Evolutionary conservation across 1,140 invertebrate genomes (phyloP).

Genomic region (Venturia canescens): DNA sequence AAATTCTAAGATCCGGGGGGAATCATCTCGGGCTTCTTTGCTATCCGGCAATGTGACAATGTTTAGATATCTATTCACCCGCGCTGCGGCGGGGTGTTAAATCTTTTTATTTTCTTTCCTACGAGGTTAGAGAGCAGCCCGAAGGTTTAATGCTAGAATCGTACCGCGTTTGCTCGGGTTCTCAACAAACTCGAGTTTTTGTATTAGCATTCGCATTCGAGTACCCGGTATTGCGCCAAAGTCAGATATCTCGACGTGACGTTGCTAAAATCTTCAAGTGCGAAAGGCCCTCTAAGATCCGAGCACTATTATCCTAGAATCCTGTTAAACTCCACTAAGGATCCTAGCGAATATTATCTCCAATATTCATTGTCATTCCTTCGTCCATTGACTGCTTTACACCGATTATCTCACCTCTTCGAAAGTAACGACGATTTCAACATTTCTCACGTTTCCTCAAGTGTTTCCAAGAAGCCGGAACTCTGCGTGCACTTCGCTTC

Average conservation of each 20-base stretch:
- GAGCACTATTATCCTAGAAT: background rate
- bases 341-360: background rate
- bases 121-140: background rate
- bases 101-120: background rate
- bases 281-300: background rate
- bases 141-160: background rate
- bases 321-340: background rate
- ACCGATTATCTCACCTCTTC: slow-evolving; percentile 25
- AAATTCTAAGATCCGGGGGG: background rate
- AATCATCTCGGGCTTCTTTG: background rate
- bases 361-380: slow-evolving; percentile 14
- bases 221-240: background rate
- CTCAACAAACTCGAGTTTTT: background rate
- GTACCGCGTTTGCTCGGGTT: background rate
- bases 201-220: background rate
- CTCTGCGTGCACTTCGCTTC: background rate
- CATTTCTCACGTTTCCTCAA: slow-evolving; percentile 18
- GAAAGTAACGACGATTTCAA: background rate
- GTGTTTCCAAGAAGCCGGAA: slow-evolving; percentile 28
- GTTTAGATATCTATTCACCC: background rate
- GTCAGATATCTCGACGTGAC: background rate
- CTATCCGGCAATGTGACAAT: background rate
- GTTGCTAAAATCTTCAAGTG: background rate
- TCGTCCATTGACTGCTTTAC: background rate
- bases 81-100: no score